These are phyloP conservation scores for Otus sunia DNA, from an alignment of 2,113 vertebrate genomes.

Conservation along the genomic window DNA sequence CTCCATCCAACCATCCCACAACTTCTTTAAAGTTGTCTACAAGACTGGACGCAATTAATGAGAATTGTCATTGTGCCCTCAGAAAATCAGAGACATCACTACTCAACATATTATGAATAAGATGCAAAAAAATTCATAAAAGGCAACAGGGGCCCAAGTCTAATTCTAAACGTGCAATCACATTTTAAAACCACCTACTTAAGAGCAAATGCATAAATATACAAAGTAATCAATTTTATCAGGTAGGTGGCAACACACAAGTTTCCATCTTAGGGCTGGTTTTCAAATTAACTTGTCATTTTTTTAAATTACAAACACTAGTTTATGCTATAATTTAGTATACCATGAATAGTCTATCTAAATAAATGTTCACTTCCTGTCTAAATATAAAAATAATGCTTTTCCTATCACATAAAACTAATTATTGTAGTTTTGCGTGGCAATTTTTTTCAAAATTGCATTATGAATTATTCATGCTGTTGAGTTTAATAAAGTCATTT, in stretches of 20 bases:
- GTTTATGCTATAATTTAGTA: conserved; percentile 24
- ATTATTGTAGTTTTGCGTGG: conserved; percentile 16
- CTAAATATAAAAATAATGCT: conserved; percentile 60
- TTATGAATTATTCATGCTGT: conserved; percentile 37
- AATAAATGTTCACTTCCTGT: conserved; percentile 51
- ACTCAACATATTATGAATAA: background rate
- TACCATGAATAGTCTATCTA: background rate
- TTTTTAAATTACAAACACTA: conserved; percentile 32
- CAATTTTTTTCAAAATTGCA: conserved; percentile 1
- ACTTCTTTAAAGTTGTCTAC: background rate
- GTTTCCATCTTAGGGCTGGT: background rate
- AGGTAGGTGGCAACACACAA: background rate
- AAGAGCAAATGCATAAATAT: conserved; percentile 14
- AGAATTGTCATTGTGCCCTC: background rate
- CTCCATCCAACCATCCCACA: background rate
- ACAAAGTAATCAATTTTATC: conserved; percentile 26
- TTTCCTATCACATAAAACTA: conserved; percentile 51
- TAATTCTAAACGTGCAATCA: background rate
- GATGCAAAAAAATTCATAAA: background rate
- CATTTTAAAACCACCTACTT: background rate
- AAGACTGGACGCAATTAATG: background rate
- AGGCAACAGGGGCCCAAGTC: background rate
- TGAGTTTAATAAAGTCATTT: conserved; percentile 14
- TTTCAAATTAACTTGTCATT: conserved; percentile 57
- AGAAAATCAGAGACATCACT: background rate